A percentile compares a stretch with the other conserved stretches of the same genome.
Evolutionary conservation across 2,888 invertebrate genomes (phyloP).

Genomic region (Torymus texanus): DNA sequence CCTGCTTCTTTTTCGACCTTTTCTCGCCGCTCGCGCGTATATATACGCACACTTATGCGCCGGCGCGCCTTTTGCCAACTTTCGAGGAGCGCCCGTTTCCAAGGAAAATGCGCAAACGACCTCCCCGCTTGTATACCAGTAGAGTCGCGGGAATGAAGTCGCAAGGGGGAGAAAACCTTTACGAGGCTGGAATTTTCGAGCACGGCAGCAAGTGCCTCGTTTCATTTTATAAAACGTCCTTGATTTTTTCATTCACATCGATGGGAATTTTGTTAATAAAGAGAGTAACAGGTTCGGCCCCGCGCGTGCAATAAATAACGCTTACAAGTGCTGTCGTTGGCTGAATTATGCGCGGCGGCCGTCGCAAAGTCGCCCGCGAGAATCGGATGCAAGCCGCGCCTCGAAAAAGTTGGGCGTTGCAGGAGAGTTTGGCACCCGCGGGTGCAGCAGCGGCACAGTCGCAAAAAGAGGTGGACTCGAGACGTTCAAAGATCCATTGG

Average conservation of each 20-base stretch:
- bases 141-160: neutral
- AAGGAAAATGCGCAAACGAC: constrained; percentile 33
- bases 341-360: constrained; percentile 7
- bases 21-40: neutral
- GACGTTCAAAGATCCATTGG: constrained; percentile 54
- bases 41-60: neutral
- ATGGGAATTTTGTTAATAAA: constrained; percentile 10
- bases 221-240: no score
- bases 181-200: constrained; percentile 11
- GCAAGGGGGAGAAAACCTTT: neutral
- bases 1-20: neutral
- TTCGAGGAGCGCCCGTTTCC: neutral
- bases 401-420: neutral
- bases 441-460: neutral
- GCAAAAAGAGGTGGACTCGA: neutral
- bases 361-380: neutral
- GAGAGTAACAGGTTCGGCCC: neutral
- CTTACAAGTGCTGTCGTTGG: neutral
- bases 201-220: neutral
- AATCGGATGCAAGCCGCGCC: neutral
- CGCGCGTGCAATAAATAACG: neutral
- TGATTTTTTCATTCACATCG: no score
- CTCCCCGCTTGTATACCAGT: constrained; percentile 16
- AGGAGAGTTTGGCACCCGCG: neutral
- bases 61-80: constrained; percentile 1